Evolutionary conservation across 1,140 invertebrate species (phyloP), one percentile per base, ranked within the genome.

Genomic region (Charaxes varanes): DNA sequence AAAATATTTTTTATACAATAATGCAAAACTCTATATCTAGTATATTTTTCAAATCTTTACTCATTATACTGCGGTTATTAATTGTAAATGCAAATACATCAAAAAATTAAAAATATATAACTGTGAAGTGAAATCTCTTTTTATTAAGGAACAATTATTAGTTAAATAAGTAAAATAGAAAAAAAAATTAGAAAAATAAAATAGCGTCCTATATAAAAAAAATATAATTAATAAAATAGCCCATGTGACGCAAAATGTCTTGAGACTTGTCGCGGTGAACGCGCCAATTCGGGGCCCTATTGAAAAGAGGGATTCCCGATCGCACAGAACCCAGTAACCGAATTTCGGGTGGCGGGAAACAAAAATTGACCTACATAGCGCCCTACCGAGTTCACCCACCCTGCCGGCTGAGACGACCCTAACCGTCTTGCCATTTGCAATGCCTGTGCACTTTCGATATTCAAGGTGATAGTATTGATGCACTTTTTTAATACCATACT

Each of bases 331-430:
- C 78, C 46, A 82, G 53, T 82, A 82, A 82, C 76, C 78, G 78
- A 82, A 80, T 77, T 82, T 78, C 66, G 74, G 63, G 53, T 67
- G 62, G 68, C 73, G 73, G 66, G 73, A 76, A 82, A 82, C 78
- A 82, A 82, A 82, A 82, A 80, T 73, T 82, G 78, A 82, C 78
- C 78, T 80, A 82, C 65, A 72, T 82, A 49, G 60, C 70, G 72
- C 74, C 71, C 76, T 69, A 64, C 54, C 49, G 69, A 72, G 78
- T 82, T 82, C 78, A 76, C 47, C 67, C 71, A 80, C 76, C 76
- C 73, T 62, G 62, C 58, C 62, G 56, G 52, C 45, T 53, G 52
- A 67, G 64, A 64, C 72, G 63, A 56, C 72, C 70, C 76, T 72
- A 67, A 61, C 43, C 60, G 53, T 62, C 66, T 72, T 70, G 62